Conservation (phyloP, 2,888 invertebrate species). For the Mongoloraphidia duomilia region DNA sequence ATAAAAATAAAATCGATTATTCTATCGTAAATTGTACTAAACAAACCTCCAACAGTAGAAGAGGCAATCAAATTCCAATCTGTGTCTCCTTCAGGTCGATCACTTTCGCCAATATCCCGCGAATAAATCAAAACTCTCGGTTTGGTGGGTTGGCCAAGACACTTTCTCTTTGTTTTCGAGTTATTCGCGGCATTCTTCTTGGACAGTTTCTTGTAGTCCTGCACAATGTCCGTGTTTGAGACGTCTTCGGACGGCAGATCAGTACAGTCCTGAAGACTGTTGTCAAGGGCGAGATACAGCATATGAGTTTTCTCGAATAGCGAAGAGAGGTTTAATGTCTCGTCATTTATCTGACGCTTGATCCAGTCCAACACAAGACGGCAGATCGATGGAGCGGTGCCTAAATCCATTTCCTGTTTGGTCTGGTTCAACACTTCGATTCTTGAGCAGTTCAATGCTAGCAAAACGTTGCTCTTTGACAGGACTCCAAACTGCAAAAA, state of each 20-base stretch:
- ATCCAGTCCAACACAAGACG: slow-evolving; percentile 52
- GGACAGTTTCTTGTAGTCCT: slow-evolving; percentile 51
- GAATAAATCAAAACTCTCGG: slow-evolving; percentile 47
- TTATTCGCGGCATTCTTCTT: slow-evolving; percentile 25
- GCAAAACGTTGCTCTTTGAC: slow-evolving; percentile 44
- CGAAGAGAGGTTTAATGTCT: slow-evolving; percentile 24
- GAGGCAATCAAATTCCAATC: slow-evolving; percentile 48
- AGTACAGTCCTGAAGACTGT: slow-evolving; percentile 65
- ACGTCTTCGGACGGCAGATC: slow-evolving; percentile 49
- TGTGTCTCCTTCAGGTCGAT: slow-evolving; percentile 34
- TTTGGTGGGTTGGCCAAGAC: slow-evolving; percentile 40
- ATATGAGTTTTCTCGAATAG: slow-evolving; percentile 55
- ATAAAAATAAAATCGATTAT: no score
- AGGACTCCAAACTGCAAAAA: slow-evolving; percentile 45
- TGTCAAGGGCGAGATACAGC: slow-evolving; percentile 59
- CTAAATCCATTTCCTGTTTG: slow-evolving; percentile 46
- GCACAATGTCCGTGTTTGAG: slow-evolving; percentile 61
- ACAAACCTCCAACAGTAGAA: slow-evolving; percentile 33
- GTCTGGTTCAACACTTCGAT: slow-evolving; percentile 64
- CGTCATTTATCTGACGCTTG: slow-evolving; percentile 28
- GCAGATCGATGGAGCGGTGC: slow-evolving; percentile 42
- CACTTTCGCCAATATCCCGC: slow-evolving; percentile 37
- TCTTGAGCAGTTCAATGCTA: slow-evolving; percentile 49
- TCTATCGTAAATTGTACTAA: no score
- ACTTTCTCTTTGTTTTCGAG: slow-evolving; percentile 31